Base-by-base conservation (phyloP, 2,888 invertebrate species). In the Acronicta psi region DNA sequence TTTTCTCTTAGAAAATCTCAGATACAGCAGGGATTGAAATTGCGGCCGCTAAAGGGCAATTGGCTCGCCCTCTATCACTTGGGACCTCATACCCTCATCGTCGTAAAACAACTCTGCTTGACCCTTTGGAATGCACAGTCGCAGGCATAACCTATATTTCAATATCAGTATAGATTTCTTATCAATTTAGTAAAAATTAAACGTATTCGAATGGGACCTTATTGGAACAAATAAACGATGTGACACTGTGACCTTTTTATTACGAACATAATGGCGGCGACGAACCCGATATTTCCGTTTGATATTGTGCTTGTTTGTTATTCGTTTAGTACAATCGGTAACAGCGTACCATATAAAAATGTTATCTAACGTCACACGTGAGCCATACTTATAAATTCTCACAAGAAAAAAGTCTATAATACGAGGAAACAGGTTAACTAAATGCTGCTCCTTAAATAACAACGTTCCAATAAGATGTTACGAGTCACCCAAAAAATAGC, bases 211-310 rank as follows among this genome's bases (percentile, higher is more conserved):
- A 53, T 18, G 53, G 50, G 42, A 54, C 18, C 53, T 63, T 42
- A 63, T 61, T 64, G 71, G 55, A 34, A 59, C 59, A 68, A 67
- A 61, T 75, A 74, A 70, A 74, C 56, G 61, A 60, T 70, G 46
- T 84, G 84, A 87, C 88, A 88, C 87, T 69, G 57, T 83, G 83
- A 88, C 88, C 89, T 89, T 87, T 86, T 81, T 88, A 86, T 82
- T 88, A 87, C 87, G 84, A 89, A 87, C 87, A 89, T 87, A 89
- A 88, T 86, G 84, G 85, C 81, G 80, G 73, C 83, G 84, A 84
- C 83, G 85, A 86, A 90, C 86, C 79, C 84, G 86, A 90, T 90
- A 88, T 88, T 90, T 91, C 92, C 90, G 92, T 87, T 90, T 83
- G 82, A 88, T 88, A 85, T 86, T 84, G 83, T 82, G 59, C 76